Evolutionary conservation across 2,113 vertebrate species (phyloP).

Genomic region (Cavia porcellus): DNA sequence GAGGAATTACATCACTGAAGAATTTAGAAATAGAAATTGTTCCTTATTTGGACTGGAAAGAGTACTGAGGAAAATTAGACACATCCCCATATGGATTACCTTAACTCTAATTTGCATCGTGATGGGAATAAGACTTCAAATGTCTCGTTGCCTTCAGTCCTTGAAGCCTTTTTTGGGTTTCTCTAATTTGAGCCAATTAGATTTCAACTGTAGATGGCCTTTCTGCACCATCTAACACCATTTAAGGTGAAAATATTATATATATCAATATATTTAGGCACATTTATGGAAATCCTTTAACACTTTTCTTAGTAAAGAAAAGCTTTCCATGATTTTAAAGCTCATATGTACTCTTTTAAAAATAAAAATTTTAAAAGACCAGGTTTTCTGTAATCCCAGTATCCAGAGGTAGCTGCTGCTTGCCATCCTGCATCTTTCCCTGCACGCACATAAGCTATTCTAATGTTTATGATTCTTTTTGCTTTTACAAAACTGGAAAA

Average conservation of each 20-base stretch:
- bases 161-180: conserved; percentile 60
- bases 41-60: conserved; percentile 74
- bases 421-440: not conserved
- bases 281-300: conserved; percentile 21
- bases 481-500: not conserved
- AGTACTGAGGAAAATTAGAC: conserved; percentile 59
- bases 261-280: conserved; percentile 2
- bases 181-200: conserved; percentile 38
- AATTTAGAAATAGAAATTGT: conserved; percentile 73
- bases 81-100: conserved; percentile 66
- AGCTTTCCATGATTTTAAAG: conserved; percentile 34
- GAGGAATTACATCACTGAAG: conserved; percentile 76
- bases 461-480: not conserved
- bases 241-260: conserved; percentile 51
- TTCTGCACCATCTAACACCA: conserved; percentile 53
- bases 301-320: conserved; percentile 43
- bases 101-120: conserved; percentile 73
- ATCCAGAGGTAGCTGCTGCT: not conserved
- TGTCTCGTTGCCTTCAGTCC: conserved; percentile 44
- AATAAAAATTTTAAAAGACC: not conserved
- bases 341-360: conserved; percentile 22
- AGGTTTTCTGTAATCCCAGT: not conserved
- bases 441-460: not conserved
- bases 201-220: conserved; percentile 13
- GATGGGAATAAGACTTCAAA: conserved; percentile 70